Conservation (phyloP, 1,140 invertebrate genomes). For the Eurosta solidaginis region DNA sequence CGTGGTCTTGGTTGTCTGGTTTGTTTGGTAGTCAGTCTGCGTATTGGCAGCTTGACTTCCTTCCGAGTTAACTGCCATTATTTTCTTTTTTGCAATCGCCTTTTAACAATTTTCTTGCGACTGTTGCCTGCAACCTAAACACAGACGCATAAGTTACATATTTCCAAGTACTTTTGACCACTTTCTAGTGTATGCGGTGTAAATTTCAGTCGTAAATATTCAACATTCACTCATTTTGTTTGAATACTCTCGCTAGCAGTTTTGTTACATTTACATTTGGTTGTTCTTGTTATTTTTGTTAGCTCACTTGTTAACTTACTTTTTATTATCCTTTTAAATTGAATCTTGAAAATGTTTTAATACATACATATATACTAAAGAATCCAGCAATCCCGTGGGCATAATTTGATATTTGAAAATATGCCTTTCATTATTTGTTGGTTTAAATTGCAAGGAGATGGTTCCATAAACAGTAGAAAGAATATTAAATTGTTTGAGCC, state of each 20-base stretch:
- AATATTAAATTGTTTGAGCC: too few species aligned
- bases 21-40: not conserved
- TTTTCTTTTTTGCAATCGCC: not conserved
- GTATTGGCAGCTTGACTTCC: not conserved
- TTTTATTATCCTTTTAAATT: conserved; percentile 11
- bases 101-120: not conserved
- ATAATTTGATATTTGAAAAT: too few species aligned
- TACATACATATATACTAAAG: too few species aligned
- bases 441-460: too few species aligned
- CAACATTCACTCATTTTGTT: not conserved
- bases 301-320: not conserved
- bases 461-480: too few species aligned
- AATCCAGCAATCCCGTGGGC: too few species aligned
- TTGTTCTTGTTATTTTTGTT: not conserved
- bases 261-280: not conserved
- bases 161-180: too few species aligned
- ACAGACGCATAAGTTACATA: too few species aligned
- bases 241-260: not conserved
- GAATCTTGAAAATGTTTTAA: conserved; percentile 5
- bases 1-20: not conserved
- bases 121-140: conserved; percentile 2
- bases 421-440: too few species aligned
- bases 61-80: not conserved
- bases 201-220: not conserved
- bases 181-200: not conserved